Evolutionary conservation across 2,113 vertebrate genomes (phyloP).

Genomic region (Bubo bubo): DNA sequence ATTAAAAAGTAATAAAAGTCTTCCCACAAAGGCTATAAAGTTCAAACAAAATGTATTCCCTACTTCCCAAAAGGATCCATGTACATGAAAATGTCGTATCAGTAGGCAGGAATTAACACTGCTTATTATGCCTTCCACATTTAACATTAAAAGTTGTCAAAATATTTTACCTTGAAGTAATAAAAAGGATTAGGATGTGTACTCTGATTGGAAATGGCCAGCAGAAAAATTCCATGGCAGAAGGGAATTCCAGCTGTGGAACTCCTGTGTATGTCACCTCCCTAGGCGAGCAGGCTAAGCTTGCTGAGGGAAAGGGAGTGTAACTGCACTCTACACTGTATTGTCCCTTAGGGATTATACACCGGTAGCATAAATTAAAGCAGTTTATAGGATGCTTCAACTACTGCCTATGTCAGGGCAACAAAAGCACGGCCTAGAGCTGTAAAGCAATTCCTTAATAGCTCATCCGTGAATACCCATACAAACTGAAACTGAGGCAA

Average conservation of each 20-base stretch:
- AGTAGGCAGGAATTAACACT: neutral
- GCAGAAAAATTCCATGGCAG: neutral
- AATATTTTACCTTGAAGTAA: neutral
- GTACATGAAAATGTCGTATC: neutral
- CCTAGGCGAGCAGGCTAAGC: neutral
- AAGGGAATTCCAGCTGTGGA: neutral
- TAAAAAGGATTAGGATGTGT: neutral
- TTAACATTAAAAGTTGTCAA: neutral
- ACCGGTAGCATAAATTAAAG: neutral
- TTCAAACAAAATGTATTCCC: neutral
- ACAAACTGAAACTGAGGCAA: neutral
- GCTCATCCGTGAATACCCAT: neutral
- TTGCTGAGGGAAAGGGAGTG: neutral
- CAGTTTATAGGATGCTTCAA: neutral
- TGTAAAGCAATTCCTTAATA: neutral
- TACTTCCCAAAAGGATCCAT: neutral
- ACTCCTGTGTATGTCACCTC: neutral
- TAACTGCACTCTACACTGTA: neutral
- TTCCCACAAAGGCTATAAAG: neutral
- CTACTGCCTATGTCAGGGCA: neutral
- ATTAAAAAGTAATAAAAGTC: neutral
- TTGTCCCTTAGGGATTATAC: neutral
- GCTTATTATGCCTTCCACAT: neutral
- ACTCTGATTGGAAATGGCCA: neutral
- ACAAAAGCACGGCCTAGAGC: neutral